Conservation (phyloP, 35 echinoderm and acorn worm species). For the Heliocidaris tuberculata region DNA sequence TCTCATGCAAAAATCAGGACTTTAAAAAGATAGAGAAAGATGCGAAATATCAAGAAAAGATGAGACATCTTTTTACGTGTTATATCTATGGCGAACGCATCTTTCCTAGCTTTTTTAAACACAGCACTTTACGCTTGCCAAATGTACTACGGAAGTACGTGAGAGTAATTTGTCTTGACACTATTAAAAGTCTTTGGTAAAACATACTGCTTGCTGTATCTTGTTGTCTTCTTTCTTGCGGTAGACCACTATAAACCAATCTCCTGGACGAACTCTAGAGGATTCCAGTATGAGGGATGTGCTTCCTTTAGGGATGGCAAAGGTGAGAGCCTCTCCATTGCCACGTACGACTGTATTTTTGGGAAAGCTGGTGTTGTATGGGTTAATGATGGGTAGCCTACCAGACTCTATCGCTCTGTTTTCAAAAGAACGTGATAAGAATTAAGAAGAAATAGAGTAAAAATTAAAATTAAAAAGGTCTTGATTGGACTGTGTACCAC, state of each 20-base stretch:
- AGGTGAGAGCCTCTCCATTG: neutral
- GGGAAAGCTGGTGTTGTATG: constrained; percentile 77
- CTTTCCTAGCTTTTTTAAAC: no score
- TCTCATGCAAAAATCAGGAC: no score
- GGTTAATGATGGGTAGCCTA: constrained; percentile 76
- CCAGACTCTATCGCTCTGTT: constrained; percentile 58
- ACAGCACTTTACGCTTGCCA: no score
- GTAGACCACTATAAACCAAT: constrained; percentile 69
- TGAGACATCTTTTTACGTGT: no score
- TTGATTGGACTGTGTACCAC: neutral
- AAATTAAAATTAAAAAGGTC: neutral
- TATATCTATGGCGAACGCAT: no score
- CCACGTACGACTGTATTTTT: constrained; percentile 10
- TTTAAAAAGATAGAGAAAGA: no score
- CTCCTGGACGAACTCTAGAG: constrained; percentile 35
- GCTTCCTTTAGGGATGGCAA: neutral
- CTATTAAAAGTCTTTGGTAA: no score
- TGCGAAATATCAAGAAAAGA: no score
- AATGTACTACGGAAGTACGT: no score
- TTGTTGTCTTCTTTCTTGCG: constrained; percentile 52
- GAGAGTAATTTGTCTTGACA: no score
- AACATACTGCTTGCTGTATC: constrained; percentile 67
- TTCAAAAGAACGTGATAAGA: neutral
- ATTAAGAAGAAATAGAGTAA: neutral
- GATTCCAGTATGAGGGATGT: neutral